These are phyloP conservation scores for Eucera pruinosa DNA, from an alignment of 2,888 invertebrate species.

Conservation along the genomic window DNA sequence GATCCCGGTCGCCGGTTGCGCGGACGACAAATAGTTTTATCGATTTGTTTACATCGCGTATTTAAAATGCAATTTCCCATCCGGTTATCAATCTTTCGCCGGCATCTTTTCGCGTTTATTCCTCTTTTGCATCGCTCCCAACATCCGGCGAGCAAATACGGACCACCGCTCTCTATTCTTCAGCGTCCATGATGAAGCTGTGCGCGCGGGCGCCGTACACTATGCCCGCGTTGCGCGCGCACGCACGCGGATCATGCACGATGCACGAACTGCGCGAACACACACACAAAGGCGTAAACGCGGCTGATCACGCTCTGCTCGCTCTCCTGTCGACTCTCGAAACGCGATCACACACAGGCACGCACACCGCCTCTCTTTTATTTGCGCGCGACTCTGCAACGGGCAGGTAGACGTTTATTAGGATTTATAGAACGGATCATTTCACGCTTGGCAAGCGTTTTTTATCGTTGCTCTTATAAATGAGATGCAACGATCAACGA, in stretches of 20 bases:
- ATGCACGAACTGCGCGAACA: constrained; percentile 51
- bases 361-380: constrained; percentile 41
- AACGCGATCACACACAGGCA: constrained; percentile 40
- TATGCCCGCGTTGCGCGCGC: constrained; percentile 60
- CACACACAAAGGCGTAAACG: constrained; percentile 37
- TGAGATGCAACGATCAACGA: constrained; percentile 76
- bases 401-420: constrained; percentile 82
- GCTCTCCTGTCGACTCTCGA: constrained; percentile 53
- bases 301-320: constrained; percentile 64
- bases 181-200: constrained; percentile 77
- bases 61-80: constrained; percentile 42
- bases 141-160: constrained; percentile 24
- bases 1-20: background rate
- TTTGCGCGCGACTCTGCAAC: constrained; percentile 75
- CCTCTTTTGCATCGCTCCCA: background rate
- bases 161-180: constrained; percentile 49
- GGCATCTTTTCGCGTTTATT: constrained; percentile 46
- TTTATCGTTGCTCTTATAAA: constrained; percentile 73
- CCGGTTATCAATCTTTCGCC: constrained; percentile 32
- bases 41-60: constrained; percentile 51
- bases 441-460: constrained; percentile 70
- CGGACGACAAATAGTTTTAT: constrained; percentile 35
- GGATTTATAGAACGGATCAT: constrained; percentile 82
- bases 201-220: constrained; percentile 44
- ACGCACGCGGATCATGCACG: background rate